Base-by-base conservation (phyloP, 2,888 invertebrate species). In the Monoplex corrugatus region DNA sequence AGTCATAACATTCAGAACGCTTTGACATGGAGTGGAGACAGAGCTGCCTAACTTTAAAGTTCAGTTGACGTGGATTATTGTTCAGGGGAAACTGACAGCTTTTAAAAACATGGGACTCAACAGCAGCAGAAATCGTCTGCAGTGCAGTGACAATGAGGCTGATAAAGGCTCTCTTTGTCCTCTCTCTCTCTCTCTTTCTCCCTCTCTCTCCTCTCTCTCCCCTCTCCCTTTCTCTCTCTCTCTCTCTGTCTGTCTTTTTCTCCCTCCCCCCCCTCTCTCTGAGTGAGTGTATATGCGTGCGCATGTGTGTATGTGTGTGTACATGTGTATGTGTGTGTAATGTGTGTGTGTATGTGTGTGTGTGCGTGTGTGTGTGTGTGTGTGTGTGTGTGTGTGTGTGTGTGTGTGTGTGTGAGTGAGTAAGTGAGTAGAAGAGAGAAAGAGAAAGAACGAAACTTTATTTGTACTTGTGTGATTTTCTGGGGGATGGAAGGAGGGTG, bases 301-400 rank as follows among this genome's bases (percentile, higher is more conserved):
- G 28, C 3, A 40, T 57, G 28, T 38, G 38, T 57, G 57, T 63
- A 35, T 35, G 28, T 16, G 35, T 57, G 44, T 83, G n/a, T 44
- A 5, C 19, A n/a, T 43, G 82, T 44, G 44, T 44, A 45, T 87
- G 78, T 88, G 57, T 35, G 72, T 35, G 72, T 75, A 35, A 45
- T 88, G 57, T 35, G 72, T 35, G 72, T 75, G 72, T 75, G 72
- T 19, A 19, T 16, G 32, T 13, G 50, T 13, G 50, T 13, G 50
- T 13, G 50, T 13, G 50, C 16, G 8, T 50, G 8, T 13, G 28
- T 68, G 28, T 68, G 28, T 68, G n/a, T 68, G 5, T 63, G 13
- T 28, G 23, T 35, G 35, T 5, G 8, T 35, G 13, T 75, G 72
- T 10, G 8, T 10, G 8, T 10, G 32, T 35, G 35, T 32, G 35